Evolutionary conservation across 2,888 invertebrate genomes (phyloP), one percentile per base, ranked within the genome.

Genomic region (Drosophila tripunctata): DNA sequence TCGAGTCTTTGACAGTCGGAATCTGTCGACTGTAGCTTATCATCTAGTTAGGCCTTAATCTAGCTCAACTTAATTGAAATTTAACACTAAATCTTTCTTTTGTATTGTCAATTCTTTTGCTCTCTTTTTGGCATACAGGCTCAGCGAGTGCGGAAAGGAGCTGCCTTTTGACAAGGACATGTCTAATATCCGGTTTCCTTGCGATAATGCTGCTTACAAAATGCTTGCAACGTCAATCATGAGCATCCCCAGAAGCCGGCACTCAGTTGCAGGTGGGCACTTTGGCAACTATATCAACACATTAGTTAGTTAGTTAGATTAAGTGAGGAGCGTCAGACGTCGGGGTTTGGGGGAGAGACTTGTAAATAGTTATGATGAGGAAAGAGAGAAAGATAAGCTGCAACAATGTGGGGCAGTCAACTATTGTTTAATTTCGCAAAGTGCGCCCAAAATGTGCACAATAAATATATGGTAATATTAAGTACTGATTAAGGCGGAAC

Each of bases 271-370:
- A 31, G 15, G 10, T 15, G 31, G 43, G 45, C 44, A 65, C 47
- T 56, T 75, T 70, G 78, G 75, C 87, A 87, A 81, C 82, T 88
- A 89, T 89, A 89, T 89, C 89, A 82, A 71, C 71, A 87, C 77
- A 87, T 87, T 89, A 89, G 89, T 82, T 89, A 88, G 89, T 78
- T 78, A 81, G 87, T 78, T 80, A 85, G 78, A 57, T 66, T 67
- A 79, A 73, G 69, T 40, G 38, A 30, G 38, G 54, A 41, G 33
- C 12, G 12, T 21, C 24, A 41, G 30, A 41, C 41, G 14, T 8
- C 14, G 6, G 31, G 3, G n/a, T n/a, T n/a, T n/a, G n/a, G 21
- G 40, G 6, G n/a, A 4, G 40, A 3, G 12, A 68, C 54, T 57
- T 77, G 76, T 76, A 76, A 12, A 71, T 71, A 76, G 27, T 44